Evolutionary conservation across 2,797 vertebrate genomes (phyloP).

Genomic region (Molossus molossus): DNA sequence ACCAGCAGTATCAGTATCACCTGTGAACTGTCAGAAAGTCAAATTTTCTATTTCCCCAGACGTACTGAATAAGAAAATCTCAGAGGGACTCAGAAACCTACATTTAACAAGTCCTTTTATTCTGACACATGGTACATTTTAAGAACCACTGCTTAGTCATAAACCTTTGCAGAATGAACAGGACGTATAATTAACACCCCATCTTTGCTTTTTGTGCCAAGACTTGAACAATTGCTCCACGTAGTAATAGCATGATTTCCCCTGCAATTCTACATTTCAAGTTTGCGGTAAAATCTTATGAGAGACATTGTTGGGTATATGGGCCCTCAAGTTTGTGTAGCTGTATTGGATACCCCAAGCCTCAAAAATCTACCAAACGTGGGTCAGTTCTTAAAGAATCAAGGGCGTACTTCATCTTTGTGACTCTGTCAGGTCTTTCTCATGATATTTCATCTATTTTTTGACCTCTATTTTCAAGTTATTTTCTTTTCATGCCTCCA

Average conservation of each 20-base stretch:
- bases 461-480: conserved; percentile 85
- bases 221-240: not conserved
- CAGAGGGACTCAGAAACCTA: not conserved
- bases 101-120: not conserved
- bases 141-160: not conserved
- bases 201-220: not conserved
- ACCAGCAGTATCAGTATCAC: not conserved
- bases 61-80: not conserved
- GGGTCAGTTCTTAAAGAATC: conserved; percentile 64
- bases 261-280: conserved; percentile 62
- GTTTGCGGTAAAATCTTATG: conserved; percentile 21
- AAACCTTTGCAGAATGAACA: not conserved
- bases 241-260: not conserved
- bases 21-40: not conserved
- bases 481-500: conserved; percentile 73
- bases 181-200: not conserved
- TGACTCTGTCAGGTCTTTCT: conserved; percentile 60
- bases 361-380: conserved; percentile 58
- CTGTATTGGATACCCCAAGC: not conserved
- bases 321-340: conserved; percentile 6
- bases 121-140: not conserved
- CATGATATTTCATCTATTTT: conserved; percentile 64
- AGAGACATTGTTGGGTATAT: conserved; percentile 53
- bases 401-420: conserved; percentile 69
- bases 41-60: conserved; percentile 1